Evolutionary conservation across 2,888 invertebrate genomes (phyloP), one percentile per base, ranked within the genome.

Genomic region (Andrena haemorrhoa): DNA sequence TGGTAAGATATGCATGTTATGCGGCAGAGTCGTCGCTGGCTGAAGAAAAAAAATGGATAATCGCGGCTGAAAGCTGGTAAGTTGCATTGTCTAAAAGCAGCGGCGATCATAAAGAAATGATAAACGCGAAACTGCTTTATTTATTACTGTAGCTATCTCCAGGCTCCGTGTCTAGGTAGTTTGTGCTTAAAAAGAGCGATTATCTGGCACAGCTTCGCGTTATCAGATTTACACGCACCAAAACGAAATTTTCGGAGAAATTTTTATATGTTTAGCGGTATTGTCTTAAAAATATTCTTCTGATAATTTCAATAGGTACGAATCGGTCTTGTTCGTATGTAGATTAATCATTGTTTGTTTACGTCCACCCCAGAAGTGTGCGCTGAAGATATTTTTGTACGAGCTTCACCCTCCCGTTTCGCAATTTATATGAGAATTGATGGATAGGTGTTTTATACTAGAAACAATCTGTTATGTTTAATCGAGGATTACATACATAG

Each of bases 1-100:
- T 85, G 86, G 81, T 88, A 87, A 88, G 85, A 89, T 90, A 88
- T 89, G 89, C 85, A 83, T 83, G 84, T 88, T 86, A 88, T 86
- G 79, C 84, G 79, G 79, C 76, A 80, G 61, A 71, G 41, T 76
- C 71, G 49, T 33, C 29, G 33, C 47, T 31, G 26, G n/a, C n/a
- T n/a, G 53, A 47, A 26, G 53, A 47, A 26, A 69, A 80, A 70
- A 84, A 88, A 89, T 83, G 82, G 82, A 81, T 86, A 88, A 87
- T 82, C 83, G 75, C 78, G 70, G 69, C 74, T 75, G 63, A 20
- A 64, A 56, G 29, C n/a, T 73, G 35, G 56, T 64, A 64, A 73
- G 26, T 23, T 68, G 61, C 26, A 41, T 75, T 33, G 75, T 75
- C 64, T 79, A 75, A 86, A 89, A 89, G 89, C 90, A 86, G 86